These are phyloP conservation scores for Leptinotarsa rubiginosa DNA, from an alignment of 2,888 invertebrate genomes.

Conservation along the genomic window DNA sequence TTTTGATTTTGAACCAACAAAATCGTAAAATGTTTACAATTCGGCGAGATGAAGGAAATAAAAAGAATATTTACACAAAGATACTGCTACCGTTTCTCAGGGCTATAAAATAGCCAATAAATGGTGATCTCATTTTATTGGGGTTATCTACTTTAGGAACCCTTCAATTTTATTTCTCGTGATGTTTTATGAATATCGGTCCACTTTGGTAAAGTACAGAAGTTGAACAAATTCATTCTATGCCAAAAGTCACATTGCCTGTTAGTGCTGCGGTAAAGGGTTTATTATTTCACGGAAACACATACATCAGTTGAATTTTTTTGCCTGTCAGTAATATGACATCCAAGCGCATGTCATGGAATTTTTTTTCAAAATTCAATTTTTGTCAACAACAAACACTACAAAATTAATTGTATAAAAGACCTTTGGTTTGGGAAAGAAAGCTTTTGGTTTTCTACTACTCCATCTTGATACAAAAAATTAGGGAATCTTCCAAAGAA, in stretches of 20 bases:
- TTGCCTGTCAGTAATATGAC: no score
- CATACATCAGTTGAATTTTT: no score
- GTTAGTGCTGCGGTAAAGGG: no score
- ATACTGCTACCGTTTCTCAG: slow-evolving; percentile 15
- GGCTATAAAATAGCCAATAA: slow-evolving; percentile 13
- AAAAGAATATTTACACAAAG: slow-evolving; percentile 9
- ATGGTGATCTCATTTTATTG: slow-evolving; percentile 5
- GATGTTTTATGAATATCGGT: neutral
- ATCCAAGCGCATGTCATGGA: no score
- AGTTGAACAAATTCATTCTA: neutral
- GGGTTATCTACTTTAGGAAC: slow-evolving; percentile 7
- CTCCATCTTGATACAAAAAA: no score
- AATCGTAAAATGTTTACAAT: slow-evolving; percentile 20
- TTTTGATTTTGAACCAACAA: neutral
- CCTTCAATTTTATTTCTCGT: slow-evolving; percentile 1
- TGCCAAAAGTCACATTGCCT: neutral
- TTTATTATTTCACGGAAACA: no score
- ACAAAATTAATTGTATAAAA: no score
- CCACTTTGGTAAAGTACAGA: neutral
- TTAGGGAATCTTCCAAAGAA: no score
- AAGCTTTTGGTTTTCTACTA: no score
- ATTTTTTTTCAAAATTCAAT: no score
- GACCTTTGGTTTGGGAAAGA: no score
- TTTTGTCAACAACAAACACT: no score
- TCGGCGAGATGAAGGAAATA: slow-evolving; percentile 16